These are phyloP conservation scores for Teleogryllus oceanicus DNA, from an alignment of 2,888 invertebrate genomes.

Conservation along the genomic window DNA sequence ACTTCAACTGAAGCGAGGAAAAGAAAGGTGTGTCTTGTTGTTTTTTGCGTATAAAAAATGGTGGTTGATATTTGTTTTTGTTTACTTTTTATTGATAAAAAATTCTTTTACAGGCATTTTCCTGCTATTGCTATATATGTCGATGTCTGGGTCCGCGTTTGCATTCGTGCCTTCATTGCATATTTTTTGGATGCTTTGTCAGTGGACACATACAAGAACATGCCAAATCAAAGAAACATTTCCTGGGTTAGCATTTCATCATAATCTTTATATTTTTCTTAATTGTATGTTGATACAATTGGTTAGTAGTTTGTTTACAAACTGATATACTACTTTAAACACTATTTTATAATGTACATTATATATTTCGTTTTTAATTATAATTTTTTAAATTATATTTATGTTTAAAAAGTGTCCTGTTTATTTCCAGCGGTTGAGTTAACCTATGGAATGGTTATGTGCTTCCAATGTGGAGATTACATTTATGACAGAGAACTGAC, in stretches of 20 bases:
- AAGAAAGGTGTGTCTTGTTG: slow-evolving; percentile 64
- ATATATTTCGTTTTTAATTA: not conserved
- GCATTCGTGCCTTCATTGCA: slow-evolving; percentile 84
- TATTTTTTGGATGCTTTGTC: slow-evolving; percentile 85
- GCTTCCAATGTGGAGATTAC: slow-evolving; percentile 87
- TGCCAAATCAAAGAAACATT: slow-evolving; percentile 74
- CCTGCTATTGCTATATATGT: slow-evolving; percentile 79
- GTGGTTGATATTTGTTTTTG: not conserved
- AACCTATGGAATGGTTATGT: slow-evolving; percentile 83
- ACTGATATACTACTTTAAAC: not conserved
- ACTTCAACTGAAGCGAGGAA: slow-evolving; percentile 74
- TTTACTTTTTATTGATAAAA: not conserved
- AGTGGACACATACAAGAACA: slow-evolving; percentile 84
- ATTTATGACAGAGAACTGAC: slow-evolving; percentile 75
- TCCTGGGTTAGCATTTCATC: slow-evolving; percentile 55
- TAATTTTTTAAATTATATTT: not conserved
- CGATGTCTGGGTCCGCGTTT: slow-evolving; percentile 73
- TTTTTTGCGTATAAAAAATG: not conserved
- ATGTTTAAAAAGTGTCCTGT: too few species aligned
- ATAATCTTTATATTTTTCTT: slow-evolving; percentile 26
- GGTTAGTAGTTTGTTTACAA: not conserved
- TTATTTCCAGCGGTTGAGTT: slow-evolving; percentile 69
- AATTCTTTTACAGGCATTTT: slow-evolving; percentile 62
- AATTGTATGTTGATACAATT: not conserved
- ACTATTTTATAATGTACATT: not conserved